Percentiles rank a stretch among this genome's conserved stretches.
These are phyloP conservation scores for Erebia aethiops DNA, from an alignment of 2,888 invertebrate genomes.

Conservation along the genomic window DNA sequence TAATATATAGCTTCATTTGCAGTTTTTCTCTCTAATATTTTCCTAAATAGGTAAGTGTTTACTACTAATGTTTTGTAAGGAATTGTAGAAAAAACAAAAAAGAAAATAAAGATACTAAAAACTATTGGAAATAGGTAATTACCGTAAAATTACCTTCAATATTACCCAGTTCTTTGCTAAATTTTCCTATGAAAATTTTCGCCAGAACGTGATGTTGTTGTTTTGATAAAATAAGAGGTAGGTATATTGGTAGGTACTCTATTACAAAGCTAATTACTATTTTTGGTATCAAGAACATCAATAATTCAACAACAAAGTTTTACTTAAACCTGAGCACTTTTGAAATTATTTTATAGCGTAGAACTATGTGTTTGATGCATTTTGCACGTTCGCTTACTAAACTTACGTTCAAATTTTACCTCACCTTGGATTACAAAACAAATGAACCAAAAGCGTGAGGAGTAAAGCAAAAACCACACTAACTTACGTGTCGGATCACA, in stretches of 20 bases:
- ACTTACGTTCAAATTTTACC: neutral
- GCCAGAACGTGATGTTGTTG: no score
- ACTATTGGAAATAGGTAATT: no score
- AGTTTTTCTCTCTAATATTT: neutral
- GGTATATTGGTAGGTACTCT: no score
- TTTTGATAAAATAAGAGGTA: no score
- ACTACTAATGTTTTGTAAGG: neutral
- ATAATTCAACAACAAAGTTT: neutral
- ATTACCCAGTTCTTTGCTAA: no score
- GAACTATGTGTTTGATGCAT: neutral
- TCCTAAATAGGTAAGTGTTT: no score
- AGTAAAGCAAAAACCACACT: conserved; percentile 40
- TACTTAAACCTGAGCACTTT: neutral
- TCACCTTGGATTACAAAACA: conserved; percentile 16
- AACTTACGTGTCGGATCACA: conserved; percentile 60
- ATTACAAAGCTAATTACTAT: no score
- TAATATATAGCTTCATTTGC: neutral
- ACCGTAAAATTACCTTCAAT: no score
- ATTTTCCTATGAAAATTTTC: no score
- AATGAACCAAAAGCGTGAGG: conserved; percentile 18
- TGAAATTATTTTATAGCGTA: neutral
- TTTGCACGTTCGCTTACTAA: neutral
- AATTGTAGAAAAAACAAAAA: neutral
- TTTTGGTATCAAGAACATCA: neutral
- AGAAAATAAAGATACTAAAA: neutral